Base-by-base conservation (phyloP, 1,140 invertebrate genomes). In the Caerostris darwini region DNA sequence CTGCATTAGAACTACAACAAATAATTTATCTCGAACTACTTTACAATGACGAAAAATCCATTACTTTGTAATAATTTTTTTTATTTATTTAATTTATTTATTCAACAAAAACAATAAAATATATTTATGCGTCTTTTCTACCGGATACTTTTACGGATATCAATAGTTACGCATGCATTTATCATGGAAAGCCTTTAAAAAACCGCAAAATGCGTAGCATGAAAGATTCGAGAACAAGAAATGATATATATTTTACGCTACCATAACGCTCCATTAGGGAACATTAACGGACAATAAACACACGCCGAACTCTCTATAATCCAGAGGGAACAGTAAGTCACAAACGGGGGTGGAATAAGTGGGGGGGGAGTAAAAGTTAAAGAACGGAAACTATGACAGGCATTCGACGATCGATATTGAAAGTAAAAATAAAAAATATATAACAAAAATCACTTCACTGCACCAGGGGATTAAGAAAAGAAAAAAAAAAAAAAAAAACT, bases 211-310 rank as follows among this genome's bases (percentile, higher is more conserved):
- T 85, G 54, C 61, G 61, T n/a, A 67, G 34, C 34, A 34, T 67
- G 61, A 67, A 67, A 67, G 57, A 34, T 59, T 34, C 56, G 59
- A 14, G 86, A 64, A 59, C 12, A 82, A 58, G 90, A 81, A 94
- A 94, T 94, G 92, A 94, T 94, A 81, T 94, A 89, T 89, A 88
- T 94, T 94, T 94, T 94, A 89, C 92, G 86, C 64, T 89, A 69
- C 69, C 92, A 94, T 94, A 94, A 94, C 86, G 85, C 92, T 88
- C 92, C 71, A 94, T 94, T 94, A 94, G 54, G 89, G 92, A 34
- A 81, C 92, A 94, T 94, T 94, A 94, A 88, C 92, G 85, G 50
- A 94, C 92, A 94, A 94, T 94, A 94, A 94, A 94, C 92, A 94
- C 69, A 94, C 61, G 81, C 69, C 85, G 53, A 86, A 17, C 57